Base-by-base conservation (phyloP, 2,888 invertebrate species). In the Calameuta pallipes region DNA sequence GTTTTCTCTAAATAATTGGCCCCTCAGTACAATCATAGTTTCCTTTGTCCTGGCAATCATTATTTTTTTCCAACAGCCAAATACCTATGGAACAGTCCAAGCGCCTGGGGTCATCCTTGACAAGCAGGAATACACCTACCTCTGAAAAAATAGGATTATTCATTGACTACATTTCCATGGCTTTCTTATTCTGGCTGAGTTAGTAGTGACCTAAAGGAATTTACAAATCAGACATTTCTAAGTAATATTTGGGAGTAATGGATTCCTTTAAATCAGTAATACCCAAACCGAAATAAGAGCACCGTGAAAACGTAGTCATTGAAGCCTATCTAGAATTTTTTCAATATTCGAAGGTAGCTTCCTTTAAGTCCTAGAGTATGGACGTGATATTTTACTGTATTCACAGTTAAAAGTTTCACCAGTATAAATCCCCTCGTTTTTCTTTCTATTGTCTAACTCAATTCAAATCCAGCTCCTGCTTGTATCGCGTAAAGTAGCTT, bases 381-480 rank as follows among this genome's bases (percentile, higher is more conserved):
- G 56, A 56, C 23, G 56, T 56, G 56, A 56, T 56, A 56, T 2
- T 23, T 56, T 56, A 56, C 56, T 56, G 23, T 56, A 56, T 56
- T 56, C 56, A 23, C 56, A 56, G 23, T 56, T 23, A 9, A 9
- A 56, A 23, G 9, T 9, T 56, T 56, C 56, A 56, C 56, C 56
- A 56, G 23, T 56, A 9, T 9, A 56, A 15, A 56, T 23, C 9
- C 56, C 56, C 9, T 56, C 15, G 23, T 23, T 23, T 23, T 15
- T 56, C 23, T 56, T 56, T 23, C 9, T 23, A 71, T 33, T 73
- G 34, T 82, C 94, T 96, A 97, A 92, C 97, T 97, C 84, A 99
- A 94, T 93, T 99, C 99, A 93, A 99, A 99, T 71, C 99, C 99
- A 73, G 98, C 96, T 85, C 97, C 98, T 81, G 98, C 96, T 92